Evolutionary conservation across 2,797 vertebrate species (phyloP).

Genomic region (Poecilia wingei): DNA sequence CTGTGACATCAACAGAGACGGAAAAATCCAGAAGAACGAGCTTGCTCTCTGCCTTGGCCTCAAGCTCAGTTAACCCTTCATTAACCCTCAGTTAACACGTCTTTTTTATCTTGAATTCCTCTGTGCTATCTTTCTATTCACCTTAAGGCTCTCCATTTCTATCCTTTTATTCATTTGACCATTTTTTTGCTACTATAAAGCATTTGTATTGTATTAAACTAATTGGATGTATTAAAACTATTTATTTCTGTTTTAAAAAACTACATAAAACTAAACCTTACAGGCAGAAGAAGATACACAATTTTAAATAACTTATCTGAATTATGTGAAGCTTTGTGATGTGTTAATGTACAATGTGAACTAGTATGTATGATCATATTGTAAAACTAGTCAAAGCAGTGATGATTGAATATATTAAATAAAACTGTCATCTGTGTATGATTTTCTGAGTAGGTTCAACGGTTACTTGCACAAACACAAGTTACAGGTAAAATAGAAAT

Average conservation of each 20-base stretch:
- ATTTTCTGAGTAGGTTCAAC: background rate
- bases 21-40: constrained; percentile 95
- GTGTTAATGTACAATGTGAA: background rate
- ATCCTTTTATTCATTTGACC: background rate
- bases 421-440: background rate
- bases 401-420: constrained; percentile 18
- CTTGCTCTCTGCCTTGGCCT: constrained; percentile 92
- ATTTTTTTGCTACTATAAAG: background rate
- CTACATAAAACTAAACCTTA: background rate
- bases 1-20: constrained; percentile 91
- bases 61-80: constrained; percentile 79
- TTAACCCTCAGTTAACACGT: no score
- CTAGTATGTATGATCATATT: background rate
- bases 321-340: constrained; percentile 13
- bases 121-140: background rate
- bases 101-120: background rate
- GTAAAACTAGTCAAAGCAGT: constrained; percentile 8
- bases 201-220: background rate
- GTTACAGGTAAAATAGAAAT: background rate
- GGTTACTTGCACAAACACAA: background rate
- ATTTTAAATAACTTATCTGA: background rate
- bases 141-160: background rate
- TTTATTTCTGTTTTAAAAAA: background rate
- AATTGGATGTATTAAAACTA: background rate
- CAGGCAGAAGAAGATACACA: background rate